Evolutionary conservation across 2,113 vertebrate genomes (phyloP), one percentile per base, ranked within the genome.

Genomic region (Cacatua alba): DNA sequence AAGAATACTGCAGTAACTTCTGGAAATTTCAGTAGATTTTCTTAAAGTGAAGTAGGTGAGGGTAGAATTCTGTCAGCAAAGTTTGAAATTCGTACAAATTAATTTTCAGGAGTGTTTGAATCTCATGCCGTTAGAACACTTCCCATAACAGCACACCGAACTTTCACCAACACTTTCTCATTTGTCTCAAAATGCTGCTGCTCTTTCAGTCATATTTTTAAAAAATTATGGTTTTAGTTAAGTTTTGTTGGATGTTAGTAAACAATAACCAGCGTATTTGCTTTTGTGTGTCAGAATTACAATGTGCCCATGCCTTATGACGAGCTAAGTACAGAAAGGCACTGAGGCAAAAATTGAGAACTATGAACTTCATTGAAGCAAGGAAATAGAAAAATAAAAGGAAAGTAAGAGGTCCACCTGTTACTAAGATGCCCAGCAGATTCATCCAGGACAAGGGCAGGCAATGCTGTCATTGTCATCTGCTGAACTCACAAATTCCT

Each of bases 1-100:
- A 93, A 88, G 82, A 93, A 93, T 33, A 76, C 62, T 82, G 43
- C 46, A 67, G 41, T 39, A 86, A 5, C 43, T 97, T 95, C 93
- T 95, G n/a, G 70, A 93, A 92, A 68, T 59, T 87, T 87, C 46
- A 77, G 55, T 60, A 48, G 75, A 48, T 59, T 82, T 95, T 89
- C 67, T 77, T 76, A 79, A 35, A 35, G 46, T 71, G 60, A 86
- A 92, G 41, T 19, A 75, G 62, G 53, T 52, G 35, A 82, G 10
- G 33, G 76, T 29, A 52, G 49, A 94, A 25, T 13, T 35, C 26
- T 79, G 43, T 75, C 78, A 93, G 29, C 20, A 57, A 75, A 82
- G 20, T 74, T 69, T 74, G 26, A 80, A 88, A 87, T 81, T 78
- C 7, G 46, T 65, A 59, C 17, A 71, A 44, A 48, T 60, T 43